Conservation (phyloP, 2,888 invertebrate genomes). For the Perizoma flavofasciatum region DNA sequence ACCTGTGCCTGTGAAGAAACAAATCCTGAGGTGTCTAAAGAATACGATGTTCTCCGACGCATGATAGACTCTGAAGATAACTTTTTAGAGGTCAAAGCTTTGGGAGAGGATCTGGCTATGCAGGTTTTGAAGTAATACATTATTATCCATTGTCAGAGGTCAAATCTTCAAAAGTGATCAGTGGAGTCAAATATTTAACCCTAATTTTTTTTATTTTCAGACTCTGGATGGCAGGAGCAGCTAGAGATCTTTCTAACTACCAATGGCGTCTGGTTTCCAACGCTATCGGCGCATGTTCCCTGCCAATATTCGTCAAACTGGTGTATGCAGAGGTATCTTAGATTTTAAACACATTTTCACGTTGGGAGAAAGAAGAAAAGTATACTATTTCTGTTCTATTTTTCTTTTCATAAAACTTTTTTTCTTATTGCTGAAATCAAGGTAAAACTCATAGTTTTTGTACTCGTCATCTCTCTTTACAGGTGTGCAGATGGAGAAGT, state of each 20-base stretch:
- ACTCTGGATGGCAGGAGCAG: constrained; percentile 96
- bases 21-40: constrained; percentile 93
- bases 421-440: no score
- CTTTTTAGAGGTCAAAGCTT: constrained; percentile 94
- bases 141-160: neutral
- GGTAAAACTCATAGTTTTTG: neutral
- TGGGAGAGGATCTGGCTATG: constrained; percentile 97
- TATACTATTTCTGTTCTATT: no score
- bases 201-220: constrained; percentile 66
- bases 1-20: constrained; percentile 95
- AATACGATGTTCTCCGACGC: constrained; percentile 92
- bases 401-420: no score
- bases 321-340: constrained; percentile 92
- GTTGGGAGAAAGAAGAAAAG: no score
- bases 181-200: no score
- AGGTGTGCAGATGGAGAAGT: constrained; percentile 97
- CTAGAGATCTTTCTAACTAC: constrained; percentile 94
- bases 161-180: neutral
- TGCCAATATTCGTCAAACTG: constrained; percentile 98
- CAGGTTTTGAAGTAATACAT: constrained; percentile 90
- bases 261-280: constrained; percentile 98
- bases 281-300: constrained; percentile 95
- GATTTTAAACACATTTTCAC: no score
- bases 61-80: constrained; percentile 96
- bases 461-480: constrained; percentile 6